Evolutionary conservation across 2,113 vertebrate genomes (phyloP), one percentile per base, ranked within the genome.

Genomic region (Rafetus swinhoei): DNA sequence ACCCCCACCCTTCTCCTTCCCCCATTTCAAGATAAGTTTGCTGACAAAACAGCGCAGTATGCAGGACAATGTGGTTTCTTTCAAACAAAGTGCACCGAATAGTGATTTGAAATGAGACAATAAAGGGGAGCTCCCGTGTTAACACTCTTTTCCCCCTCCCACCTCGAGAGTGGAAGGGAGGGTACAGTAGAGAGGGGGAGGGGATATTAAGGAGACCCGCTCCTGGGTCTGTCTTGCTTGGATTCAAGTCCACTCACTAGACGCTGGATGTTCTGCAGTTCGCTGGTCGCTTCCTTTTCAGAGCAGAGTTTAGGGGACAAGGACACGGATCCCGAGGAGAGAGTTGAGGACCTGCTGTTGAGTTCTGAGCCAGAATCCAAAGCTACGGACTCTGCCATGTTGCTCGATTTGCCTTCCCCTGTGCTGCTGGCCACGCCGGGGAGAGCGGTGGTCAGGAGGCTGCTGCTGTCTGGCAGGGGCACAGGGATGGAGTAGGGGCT

Each of bases 231-330:
- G 98, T 99, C 99, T 55, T 98, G 99, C 95, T 98, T 99, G 53
- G 99, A 98, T 45, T 99, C 99, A 62, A 99, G 98, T 97, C 99
- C 99, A 2, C 99, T 99, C 97, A 99, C 99, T 95, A 99, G 95
- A 83, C 99, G 98, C 97, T 99, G 99, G 97, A 99, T 99, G 96
- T 98, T 99, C 88, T 99, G 99, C 81, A 99, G 98, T 98, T 99
- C 99, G 95, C 98, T 99, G 94, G 98, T 98, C 35, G 98, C 98
- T 90, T 99, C 99, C 86, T 99, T 99, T 90, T 99, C 99, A 0
- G 98, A 93, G 80, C 98, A 98, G 90, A 99, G 98, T 93, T 99
- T 99, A 82, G 99, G 99, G 21, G 99, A 99, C 90, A 99, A 90
- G 9, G 99, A 99, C 11, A 99, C 97, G 5, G 99, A 99, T 56